A percentile compares a stretch with the other conserved stretches of the same genome.
Conservation (phyloP, 2,888 invertebrate species). For the Vesta saturnalis region DNA sequence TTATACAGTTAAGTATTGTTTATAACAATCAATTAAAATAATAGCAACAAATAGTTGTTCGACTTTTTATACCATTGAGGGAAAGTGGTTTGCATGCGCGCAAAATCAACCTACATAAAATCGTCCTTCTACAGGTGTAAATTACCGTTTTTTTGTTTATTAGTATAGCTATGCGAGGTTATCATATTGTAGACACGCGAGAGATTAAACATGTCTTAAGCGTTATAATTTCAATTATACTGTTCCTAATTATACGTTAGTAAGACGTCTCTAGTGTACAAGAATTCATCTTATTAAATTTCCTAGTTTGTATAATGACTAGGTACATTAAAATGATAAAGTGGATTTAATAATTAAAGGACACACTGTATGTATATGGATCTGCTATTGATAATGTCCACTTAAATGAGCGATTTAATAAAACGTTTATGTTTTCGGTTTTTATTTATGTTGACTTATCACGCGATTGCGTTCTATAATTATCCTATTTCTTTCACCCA, state of each 20-base stretch:
- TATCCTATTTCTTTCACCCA: no score
- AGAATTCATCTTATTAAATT: slow-evolving; percentile 9
- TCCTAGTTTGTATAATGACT: no score
- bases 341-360: no score
- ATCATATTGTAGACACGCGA: no score
- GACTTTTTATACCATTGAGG: slow-evolving; percentile 35
- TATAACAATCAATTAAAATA: not conserved
- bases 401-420: slow-evolving; percentile 9
- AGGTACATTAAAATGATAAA: no score
- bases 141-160: not conserved
- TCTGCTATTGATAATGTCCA: not conserved
- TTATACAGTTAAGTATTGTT: slow-evolving; percentile 20
- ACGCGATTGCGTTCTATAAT: not conserved
- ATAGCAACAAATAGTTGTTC: slow-evolving; percentile 17
- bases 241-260: slow-evolving; percentile 30
- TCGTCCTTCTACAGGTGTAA: slow-evolving; percentile 10
- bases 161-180: not conserved
- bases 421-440: slow-evolving; percentile 1
- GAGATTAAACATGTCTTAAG: slow-evolving; percentile 10
- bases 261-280: slow-evolving; percentile 29
- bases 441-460: slow-evolving; percentile 1
- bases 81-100: slow-evolving; percentile 38
- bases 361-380: no score
- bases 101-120: slow-evolving; percentile 37
- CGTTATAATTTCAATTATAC: slow-evolving; percentile 38